A percentile compares a stretch with the other conserved stretches of the same genome.
Conservation (phyloP, 2,888 invertebrate genomes). For the Monoplex corrugatus region DNA sequence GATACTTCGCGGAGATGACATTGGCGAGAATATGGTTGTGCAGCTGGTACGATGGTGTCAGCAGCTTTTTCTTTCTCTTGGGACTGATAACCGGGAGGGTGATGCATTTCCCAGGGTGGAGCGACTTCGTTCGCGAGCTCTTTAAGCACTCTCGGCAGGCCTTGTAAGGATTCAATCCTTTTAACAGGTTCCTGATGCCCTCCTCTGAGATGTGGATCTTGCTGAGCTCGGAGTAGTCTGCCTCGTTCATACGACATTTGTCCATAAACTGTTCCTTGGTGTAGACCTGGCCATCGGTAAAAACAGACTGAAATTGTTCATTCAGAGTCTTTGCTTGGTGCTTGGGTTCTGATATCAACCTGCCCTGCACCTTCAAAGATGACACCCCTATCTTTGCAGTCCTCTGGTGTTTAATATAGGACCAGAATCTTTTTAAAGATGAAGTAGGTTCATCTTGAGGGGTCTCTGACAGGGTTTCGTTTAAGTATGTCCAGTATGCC, state of each 20-base stretch:
- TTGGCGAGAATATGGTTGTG: neutral
- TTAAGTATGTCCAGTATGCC: neutral
- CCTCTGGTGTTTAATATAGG: too few relatives aligned
- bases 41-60: neutral
- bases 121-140: neutral
- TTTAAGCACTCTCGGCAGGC: slow-evolving; percentile 4
- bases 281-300: neutral
- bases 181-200: neutral
- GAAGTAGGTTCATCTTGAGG: too few relatives aligned
- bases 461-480: neutral
- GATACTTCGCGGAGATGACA: neutral
- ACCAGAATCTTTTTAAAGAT: too few relatives aligned
- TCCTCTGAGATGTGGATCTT: slow-evolving; percentile 2
- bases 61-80: neutral
- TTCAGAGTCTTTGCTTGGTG: too few relatives aligned
- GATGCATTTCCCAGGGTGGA: neutral
- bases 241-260: neutral
- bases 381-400: too few relatives aligned
- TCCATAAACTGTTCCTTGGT: neutral
- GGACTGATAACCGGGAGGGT: slow-evolving; percentile 11
- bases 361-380: too few relatives aligned
- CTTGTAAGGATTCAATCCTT: neutral
- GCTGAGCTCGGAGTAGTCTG: neutral
- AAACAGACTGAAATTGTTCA: neutral
- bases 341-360: too few relatives aligned